A percentile compares a stretch with the other conserved stretches of the same genome.
These are phyloP conservation scores for Scarus forsteni DNA, from an alignment of 2,797 vertebrate species.

Conservation along the genomic window DNA sequence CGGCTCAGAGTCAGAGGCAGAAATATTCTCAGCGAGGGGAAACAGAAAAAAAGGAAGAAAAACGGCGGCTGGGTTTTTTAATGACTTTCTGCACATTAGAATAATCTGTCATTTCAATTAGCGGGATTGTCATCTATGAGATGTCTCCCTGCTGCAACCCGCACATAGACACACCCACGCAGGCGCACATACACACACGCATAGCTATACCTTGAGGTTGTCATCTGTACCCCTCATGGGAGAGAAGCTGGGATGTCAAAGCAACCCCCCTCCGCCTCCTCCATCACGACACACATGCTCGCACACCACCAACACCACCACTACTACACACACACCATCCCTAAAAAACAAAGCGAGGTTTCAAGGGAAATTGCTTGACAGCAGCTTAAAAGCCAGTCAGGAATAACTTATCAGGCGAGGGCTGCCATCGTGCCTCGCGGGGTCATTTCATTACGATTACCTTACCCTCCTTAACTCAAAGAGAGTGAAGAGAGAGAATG, in stretches of 20 bases:
- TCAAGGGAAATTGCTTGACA: conserved; percentile 88
- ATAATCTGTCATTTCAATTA: conserved; percentile 91
- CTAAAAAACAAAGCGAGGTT: conserved; percentile 86
- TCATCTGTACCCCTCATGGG: conserved; percentile 85
- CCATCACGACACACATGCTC: conserved; percentile 56
- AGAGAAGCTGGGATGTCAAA: conserved; percentile 85
- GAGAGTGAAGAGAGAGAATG: conserved; percentile 75
- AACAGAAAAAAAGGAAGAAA: conserved; percentile 67
- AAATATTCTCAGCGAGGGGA: conserved; percentile 74
- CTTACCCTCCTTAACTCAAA: conserved; percentile 85
- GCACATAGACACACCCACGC: conserved; percentile 64
- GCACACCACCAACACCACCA: conserved; percentile 65
- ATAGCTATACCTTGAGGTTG: conserved; percentile 83
- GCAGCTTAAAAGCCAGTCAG: conserved; percentile 88
- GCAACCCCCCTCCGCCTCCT: conserved; percentile 48
- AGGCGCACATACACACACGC: conserved; percentile 51
- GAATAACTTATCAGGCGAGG: conserved; percentile 88
- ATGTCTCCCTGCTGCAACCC: conserved; percentile 78
- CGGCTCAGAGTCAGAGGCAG: conserved; percentile 74
- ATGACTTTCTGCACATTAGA: conserved; percentile 89
- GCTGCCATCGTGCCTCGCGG: conserved; percentile 84
- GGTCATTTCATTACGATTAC: conserved; percentile 88
- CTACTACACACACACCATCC: conserved; percentile 72
- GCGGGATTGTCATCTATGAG: conserved; percentile 85
- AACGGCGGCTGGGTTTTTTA: conserved; percentile 83